Evolutionary conservation across 2,888 invertebrate genomes (phyloP).

Genomic region (Geotrupes spiniger): DNA sequence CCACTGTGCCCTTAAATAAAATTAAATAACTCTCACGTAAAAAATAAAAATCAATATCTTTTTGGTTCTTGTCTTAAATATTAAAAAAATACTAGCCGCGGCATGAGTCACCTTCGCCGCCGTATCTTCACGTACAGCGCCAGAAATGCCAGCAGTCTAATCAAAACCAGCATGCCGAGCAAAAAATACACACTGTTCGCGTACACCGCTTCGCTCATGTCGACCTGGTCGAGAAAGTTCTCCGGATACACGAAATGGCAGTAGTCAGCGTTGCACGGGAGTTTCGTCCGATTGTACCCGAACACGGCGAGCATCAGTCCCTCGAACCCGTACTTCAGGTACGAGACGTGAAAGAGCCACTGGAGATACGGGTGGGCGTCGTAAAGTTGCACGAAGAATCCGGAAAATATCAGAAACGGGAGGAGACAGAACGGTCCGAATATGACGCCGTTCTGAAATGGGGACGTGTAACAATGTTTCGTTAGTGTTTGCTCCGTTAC

Average conservation of each 20-base stretch:
- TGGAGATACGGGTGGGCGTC: conserved; percentile 75
- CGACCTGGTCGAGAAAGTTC: conserved; percentile 72
- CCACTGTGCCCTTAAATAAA: too few species aligned
- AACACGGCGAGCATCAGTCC: conserved; percentile 79
- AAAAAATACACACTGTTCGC: conserved; percentile 65
- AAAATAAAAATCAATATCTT: too few species aligned
- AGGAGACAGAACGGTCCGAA: conserved; percentile 84
- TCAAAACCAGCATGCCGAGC: conserved; percentile 58
- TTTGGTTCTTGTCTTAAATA: background rate
- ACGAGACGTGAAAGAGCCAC: conserved; percentile 87
- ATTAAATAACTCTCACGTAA: too few species aligned
- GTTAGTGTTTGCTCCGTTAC: too few species aligned
- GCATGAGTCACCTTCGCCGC: conserved; percentile 13
- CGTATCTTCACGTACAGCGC: conserved; percentile 23
- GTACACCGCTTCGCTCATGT: conserved; percentile 66
- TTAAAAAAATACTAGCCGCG: conserved; percentile 2
- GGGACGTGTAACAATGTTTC: too few species aligned
- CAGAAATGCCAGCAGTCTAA: conserved; percentile 61
- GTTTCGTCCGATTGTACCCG: conserved; percentile 71
- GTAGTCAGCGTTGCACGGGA: conserved; percentile 72
- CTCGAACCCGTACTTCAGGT: conserved; percentile 85
- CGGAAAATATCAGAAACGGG: conserved; percentile 88
- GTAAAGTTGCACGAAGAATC: conserved; percentile 83
- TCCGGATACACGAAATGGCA: conserved; percentile 71
- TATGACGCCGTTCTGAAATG: conserved; percentile 80